phyloP scores from a whole-genome alignment of 1,140 invertebrate genomes.

The Littorina saxatilis region DNA sequence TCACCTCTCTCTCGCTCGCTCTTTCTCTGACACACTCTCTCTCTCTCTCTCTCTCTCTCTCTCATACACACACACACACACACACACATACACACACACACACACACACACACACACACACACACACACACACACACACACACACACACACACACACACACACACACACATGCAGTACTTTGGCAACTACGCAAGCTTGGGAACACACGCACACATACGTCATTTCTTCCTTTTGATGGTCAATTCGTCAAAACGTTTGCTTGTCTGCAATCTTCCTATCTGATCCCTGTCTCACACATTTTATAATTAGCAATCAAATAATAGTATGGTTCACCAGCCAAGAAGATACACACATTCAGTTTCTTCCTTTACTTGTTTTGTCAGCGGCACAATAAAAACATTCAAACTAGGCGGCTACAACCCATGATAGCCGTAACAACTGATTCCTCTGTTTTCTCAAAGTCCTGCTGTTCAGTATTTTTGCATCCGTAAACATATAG shows the following conservation, averaged over 20 bases:
- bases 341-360: not conserved
- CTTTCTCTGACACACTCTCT: not conserved
- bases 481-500: too few relatives aligned
- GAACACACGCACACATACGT: not conserved
- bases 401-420: too few relatives aligned
- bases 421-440: too few relatives aligned
- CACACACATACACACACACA: not conserved
- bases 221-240: too few relatives aligned
- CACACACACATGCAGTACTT: not conserved
- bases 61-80: too few relatives aligned
- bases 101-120: not conserved
- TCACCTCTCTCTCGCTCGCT: not conserved
- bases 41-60: not conserved
- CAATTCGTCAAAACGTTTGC: not conserved
- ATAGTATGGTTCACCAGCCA: not conserved
- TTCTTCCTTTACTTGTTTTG: not conserved
- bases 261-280: not conserved
- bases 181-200: not conserved
- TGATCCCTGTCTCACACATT: not conserved
- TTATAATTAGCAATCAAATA: not conserved
- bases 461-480: too few relatives aligned
- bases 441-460: too few relatives aligned
- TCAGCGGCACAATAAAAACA: too few relatives aligned
- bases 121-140: not conserved
- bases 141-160: not conserved